A percentile compares a stretch with the other conserved stretches of the same genome.
Evolutionary conservation across 1,140 invertebrate species (phyloP).

Genomic region (Matsumurasca onukii): DNA sequence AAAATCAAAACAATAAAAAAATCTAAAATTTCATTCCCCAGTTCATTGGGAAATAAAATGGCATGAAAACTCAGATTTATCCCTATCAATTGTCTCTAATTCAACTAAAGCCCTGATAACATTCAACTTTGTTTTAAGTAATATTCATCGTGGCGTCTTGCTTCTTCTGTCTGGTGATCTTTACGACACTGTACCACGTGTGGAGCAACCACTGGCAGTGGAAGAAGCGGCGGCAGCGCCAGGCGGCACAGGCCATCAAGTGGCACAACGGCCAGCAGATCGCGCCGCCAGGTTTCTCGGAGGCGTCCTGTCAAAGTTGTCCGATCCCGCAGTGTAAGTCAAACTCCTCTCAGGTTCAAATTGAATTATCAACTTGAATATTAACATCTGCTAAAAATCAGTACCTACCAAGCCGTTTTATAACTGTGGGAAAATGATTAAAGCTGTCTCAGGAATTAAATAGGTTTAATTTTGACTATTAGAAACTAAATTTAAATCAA

Average conservation of each 20-base stretch:
- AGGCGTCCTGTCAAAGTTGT: slow-evolving; percentile 33
- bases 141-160: slow-evolving; percentile 44
- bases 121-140: slow-evolving; percentile 39
- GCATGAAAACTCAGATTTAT: no score
- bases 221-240: slow-evolving; percentile 63
- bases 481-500: no score
- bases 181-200: slow-evolving; percentile 45
- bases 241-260: slow-evolving; percentile 58
- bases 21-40: no score
- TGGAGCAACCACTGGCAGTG: slow-evolving; percentile 49
- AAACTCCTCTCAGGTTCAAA: neutral
- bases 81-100: no score
- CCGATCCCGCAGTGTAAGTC: slow-evolving; percentile 40
- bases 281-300: slow-evolving; percentile 36
- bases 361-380: neutral
- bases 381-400: neutral
- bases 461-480: no score
- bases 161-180: slow-evolving; percentile 43
- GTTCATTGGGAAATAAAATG: no score
- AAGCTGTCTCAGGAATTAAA: neutral
- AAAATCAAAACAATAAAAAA: no score
- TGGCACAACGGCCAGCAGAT: slow-evolving; percentile 40
- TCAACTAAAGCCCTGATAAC: no score
- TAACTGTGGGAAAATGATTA: neutral
- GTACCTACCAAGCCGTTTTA: neutral